Base-by-base conservation (phyloP, 2,113 vertebrate genomes). In the Platichthys stellatus region DNA sequence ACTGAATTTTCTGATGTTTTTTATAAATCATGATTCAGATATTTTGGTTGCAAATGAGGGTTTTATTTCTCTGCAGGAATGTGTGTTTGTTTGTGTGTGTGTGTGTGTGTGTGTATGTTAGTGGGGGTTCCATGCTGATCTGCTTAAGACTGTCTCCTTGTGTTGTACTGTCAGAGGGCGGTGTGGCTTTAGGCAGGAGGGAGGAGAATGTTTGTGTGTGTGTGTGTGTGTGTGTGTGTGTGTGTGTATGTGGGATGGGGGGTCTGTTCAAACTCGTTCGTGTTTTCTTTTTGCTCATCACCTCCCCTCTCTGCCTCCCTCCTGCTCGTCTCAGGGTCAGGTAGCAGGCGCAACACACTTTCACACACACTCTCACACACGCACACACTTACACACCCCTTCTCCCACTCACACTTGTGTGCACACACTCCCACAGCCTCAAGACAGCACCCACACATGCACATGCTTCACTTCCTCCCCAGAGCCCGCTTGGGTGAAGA, bases 211-310 rank as follows among this genome's bases (percentile, higher is more conserved):
- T 67, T 51, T 63, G 71, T 69, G 54, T 62, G 9, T 69, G 43
- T 60, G 65, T 59, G 65, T 58, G 67, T 63, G 49, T 23, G 64
- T 24, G 24, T 24, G 24, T 24, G 24, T 24, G 67, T 68, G 63
- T 69, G 63, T 72, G 49, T 69, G 72, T 66, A 53, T 63, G 64
- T 63, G 64, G 38, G 20, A 15, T 24, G 61, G 74, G 45, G 54
- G 71, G 74, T 56, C 74, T 89, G 88, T 90, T 89, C 69, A 80
- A 86, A 88, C 85, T 89, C 68, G 83, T 91, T 88, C 67, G 56
- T 92, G 88, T 91, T 92, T 92, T 93, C 74, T 84, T 87, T 91
- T 80, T 82, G 82, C 74, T 87, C 75, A 63, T 91, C 87, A 78
- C 86, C 89, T 87, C 45, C 82, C 66, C 49, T 72, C 76, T 79